These are phyloP conservation scores for Nephotettix cincticeps DNA, from an alignment of 1,140 invertebrate species.

Conservation along the genomic window DNA sequence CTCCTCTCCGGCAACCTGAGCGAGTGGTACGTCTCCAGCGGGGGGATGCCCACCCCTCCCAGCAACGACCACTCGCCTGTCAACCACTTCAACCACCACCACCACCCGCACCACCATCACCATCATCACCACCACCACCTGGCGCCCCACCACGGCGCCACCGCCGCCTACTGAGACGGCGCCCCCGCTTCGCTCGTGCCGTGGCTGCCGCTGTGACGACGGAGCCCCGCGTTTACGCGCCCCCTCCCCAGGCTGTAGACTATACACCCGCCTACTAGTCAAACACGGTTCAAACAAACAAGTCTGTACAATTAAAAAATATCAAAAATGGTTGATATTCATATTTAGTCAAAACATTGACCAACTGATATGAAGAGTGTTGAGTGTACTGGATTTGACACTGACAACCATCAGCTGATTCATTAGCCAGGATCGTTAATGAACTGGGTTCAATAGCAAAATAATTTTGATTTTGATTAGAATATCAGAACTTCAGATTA, in stretches of 20 bases:
- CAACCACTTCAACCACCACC: constrained; percentile 50
- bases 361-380: too few relatives aligned
- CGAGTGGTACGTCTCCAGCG: constrained; percentile 61
- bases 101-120: constrained; percentile 35
- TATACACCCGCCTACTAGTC: too few relatives aligned
- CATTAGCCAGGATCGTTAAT: too few relatives aligned
- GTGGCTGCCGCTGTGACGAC: constrained; percentile 24
- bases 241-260: not conserved
- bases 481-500: too few relatives aligned
- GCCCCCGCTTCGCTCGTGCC: constrained; percentile 37
- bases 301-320: too few relatives aligned
- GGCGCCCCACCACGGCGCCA: constrained; percentile 31
- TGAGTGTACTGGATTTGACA: too few relatives aligned
- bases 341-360: too few relatives aligned
- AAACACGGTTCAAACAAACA: too few relatives aligned
- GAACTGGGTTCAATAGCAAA: too few relatives aligned
- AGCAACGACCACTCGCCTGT: constrained; percentile 57
- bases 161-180: constrained; percentile 41
- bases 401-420: too few relatives aligned
- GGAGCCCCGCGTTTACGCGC: not conserved
- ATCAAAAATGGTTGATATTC: too few relatives aligned
- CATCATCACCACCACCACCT: not conserved
- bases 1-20: constrained; percentile 50
- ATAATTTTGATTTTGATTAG: too few relatives aligned
- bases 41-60: constrained; percentile 52